phyloP scores from a whole-genome alignment of 2,888 invertebrate genomes.

The Phortica okadai region DNA sequence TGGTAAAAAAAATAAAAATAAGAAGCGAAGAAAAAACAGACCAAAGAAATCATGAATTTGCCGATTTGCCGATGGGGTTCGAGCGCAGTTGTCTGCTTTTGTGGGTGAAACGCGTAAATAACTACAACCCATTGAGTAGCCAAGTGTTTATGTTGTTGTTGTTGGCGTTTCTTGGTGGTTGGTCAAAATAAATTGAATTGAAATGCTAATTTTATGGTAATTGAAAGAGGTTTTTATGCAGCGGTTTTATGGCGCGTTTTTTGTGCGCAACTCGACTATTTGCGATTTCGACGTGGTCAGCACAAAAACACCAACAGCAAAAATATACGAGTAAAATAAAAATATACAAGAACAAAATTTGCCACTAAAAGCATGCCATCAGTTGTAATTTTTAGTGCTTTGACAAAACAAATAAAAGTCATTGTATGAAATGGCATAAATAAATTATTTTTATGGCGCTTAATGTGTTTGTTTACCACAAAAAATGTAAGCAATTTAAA shows the following conservation, averaged over 20 bases:
- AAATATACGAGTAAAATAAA: constrained; percentile 26
- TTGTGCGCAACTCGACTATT: constrained; percentile 34
- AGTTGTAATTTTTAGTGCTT: constrained; percentile 56
- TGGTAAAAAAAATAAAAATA: constrained; percentile 12
- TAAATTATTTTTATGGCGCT: constrained; percentile 61
- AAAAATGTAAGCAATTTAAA: constrained; percentile 17
- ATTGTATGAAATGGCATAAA: constrained; percentile 53
- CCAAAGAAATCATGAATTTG: constrained; percentile 4
- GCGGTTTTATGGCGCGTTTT: constrained; percentile 64
- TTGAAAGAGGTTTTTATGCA: constrained; percentile 71
- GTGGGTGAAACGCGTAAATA: constrained; percentile 57
- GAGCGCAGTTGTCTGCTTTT: neutral
- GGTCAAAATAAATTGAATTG: constrained; percentile 71
- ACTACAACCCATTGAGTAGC: constrained; percentile 64
- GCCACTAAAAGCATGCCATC: constrained; percentile 65
- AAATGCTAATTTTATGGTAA: constrained; percentile 75
- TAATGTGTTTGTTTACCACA: constrained; percentile 64
- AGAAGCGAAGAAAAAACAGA: neutral
- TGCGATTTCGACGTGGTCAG: constrained; percentile 50
- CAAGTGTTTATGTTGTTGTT: constrained; percentile 18
- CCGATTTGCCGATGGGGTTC: neutral
- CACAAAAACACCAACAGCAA: constrained; percentile 50
- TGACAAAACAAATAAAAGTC: constrained; percentile 64
- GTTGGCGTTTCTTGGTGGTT: constrained; percentile 11
- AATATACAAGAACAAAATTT: constrained; percentile 49